Conservation (phyloP, 2,888 invertebrate species). For the Mythimna albipuncta region DNA sequence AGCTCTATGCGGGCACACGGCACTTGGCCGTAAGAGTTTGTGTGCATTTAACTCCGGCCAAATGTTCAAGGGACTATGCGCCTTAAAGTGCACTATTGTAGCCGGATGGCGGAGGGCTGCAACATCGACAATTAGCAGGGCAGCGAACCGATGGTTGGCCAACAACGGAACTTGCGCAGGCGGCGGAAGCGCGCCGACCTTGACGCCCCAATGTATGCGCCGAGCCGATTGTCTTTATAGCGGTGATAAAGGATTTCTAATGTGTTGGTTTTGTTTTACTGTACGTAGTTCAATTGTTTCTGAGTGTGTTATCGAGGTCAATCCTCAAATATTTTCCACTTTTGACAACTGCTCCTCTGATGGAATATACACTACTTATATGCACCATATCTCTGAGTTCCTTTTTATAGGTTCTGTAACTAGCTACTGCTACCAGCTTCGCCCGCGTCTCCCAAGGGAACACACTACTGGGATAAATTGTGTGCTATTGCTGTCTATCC, state of each 20-base stretch:
- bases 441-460: too few relatives aligned
- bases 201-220: slow-evolving; percentile 77
- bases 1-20: too few relatives aligned
- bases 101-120: slow-evolving; percentile 73
- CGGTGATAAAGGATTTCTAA: slow-evolving; percentile 73
- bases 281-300: background rate
- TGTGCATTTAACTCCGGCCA: too few relatives aligned
- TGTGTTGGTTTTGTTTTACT: slow-evolving; percentile 34
- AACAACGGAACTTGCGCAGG: slow-evolving; percentile 85
- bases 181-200: slow-evolving; percentile 85
- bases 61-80: too few relatives aligned
- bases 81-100: slow-evolving; percentile 66
- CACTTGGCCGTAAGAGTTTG: too few relatives aligned
- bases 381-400: too few relatives aligned
- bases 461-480: too few relatives aligned
- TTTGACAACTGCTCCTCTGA: background rate
- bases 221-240: slow-evolving; percentile 68
- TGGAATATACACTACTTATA: background rate
- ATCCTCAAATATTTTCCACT: background rate
- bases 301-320: background rate
- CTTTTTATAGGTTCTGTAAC: too few relatives aligned
- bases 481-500: too few relatives aligned
- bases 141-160: slow-evolving; percentile 80
- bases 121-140: slow-evolving; percentile 75
- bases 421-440: too few relatives aligned